Base-by-base conservation (phyloP, 2,888 invertebrate species). In the Drepanosiphum platanoidis region DNA sequence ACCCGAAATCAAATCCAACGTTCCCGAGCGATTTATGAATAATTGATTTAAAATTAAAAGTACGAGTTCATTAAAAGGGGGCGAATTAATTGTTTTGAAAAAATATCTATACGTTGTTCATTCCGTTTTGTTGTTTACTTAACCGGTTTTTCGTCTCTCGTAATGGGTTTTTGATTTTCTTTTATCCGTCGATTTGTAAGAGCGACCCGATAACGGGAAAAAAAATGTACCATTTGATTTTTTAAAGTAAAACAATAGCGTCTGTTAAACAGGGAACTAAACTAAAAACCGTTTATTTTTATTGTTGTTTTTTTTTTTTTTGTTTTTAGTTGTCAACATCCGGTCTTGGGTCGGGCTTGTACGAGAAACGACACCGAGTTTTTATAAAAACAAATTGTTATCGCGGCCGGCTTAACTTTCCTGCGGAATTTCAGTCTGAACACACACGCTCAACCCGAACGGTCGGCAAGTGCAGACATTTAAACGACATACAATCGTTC, bases 371-470 rank as follows among this genome's bases (percentile, higher is more conserved):
- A 68, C 46, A 34, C 46, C 15, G 11, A 52, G 46, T 42, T 22
- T 79, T 34, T 68, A 34, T 34, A 79, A 79, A 68, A 68, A 79
- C 68, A 79, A 79, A 68, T 79, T 68, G 46, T 68, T 79, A 79
- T 68, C 27, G 68, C 34, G 46, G 30, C 64, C 52, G 34, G 27
- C 34, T 46, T 9, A 32, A 79, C 68, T 79, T 79, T 68, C 34
- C 68, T 52, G 22, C 22, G 34, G 68, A 79, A 68, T 79, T 46
- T 68, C 9, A 68, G 32, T 52, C 52, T 52, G 46, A 18, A 42
- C 66, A 34, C n/a, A n/a, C n/a, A n/a, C n/a, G n/a, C 34, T 52
- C 13, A 64, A 52, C 34, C 52, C 34, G 15, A 52, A 34, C 46
- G 68, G 46, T 68, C 46, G n/a, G 58, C n/a, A 58, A 58, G 15